Evolutionary conservation across 2,888 invertebrate species (phyloP), one percentile per base, ranked within the genome.

Genomic region (Drosophila leonis): DNA sequence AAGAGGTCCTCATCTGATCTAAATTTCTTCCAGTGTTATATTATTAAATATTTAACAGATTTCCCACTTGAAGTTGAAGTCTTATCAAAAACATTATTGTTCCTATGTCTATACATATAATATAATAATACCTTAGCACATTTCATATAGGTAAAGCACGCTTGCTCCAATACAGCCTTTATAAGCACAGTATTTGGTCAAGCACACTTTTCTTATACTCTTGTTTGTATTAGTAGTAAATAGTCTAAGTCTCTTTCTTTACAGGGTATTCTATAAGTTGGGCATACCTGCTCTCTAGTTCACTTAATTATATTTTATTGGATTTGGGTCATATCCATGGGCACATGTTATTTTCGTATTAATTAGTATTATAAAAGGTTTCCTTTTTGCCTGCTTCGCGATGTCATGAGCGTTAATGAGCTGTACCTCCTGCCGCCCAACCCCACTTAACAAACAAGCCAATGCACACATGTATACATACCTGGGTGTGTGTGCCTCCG

Each of bases 291-390:
- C 5, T 10, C 18, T 0, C 7, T 7, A 12, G 29, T 9, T 6
- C 24, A 24, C 15, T 55, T 55, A 33, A 18, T 65, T 65, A 55
- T 52, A 46, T 56, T 63, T 64, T 74, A 84, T 88, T 83, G 88
- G 80, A 74, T 79, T 85, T 55, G 75, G 72, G 69, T 56, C 61
- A 64, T 59, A 65, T 70, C 35, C 44, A 31, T 33, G 65, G 64
- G 57, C 64, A 69, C 70, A 82, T 62, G 78, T 80, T 80, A 74
- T 77, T 77, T 83, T 82, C 64, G 65, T 83, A 85, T 85, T 90
- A 86, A 88, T 90, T 88, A 85, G 77, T 82, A 81, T 90, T 74
- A 80, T 72, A 88, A 85, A 90, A 85, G 78, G 75, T 73, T 69
- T 59, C 55, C 15, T 48, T 61, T 79, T 76, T 76, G 56, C 75